Evolutionary conservation across 2,797 vertebrate species (phyloP).

Genomic region (Poecilia wingei): DNA sequence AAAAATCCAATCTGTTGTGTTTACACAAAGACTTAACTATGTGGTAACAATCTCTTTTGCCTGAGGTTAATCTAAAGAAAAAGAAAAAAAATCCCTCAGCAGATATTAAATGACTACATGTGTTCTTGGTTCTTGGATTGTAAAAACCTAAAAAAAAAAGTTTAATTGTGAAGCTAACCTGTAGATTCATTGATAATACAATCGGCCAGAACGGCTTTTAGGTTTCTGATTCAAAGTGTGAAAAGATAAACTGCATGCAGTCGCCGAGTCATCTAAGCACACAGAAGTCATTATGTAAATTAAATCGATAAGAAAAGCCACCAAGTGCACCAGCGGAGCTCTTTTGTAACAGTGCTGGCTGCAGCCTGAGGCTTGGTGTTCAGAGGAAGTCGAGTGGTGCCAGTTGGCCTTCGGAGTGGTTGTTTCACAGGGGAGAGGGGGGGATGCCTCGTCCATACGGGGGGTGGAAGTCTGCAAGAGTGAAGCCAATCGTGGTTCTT

Average conservation of each 20-base stretch:
- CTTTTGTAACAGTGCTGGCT: conserved; percentile 50
- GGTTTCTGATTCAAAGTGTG: neutral
- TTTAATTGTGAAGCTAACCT: neutral
- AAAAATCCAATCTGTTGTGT: neutral
- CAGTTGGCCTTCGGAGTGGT: conserved; percentile 69
- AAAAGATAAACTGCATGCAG: neutral
- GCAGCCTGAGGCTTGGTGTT: conserved; percentile 29
- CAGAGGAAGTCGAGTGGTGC: conserved; percentile 65
- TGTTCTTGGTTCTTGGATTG: neutral
- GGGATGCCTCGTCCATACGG: conserved; percentile 64
- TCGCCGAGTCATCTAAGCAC: conserved; percentile 31
- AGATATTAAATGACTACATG: neutral
- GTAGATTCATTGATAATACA: neutral
- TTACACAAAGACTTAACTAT: neutral
- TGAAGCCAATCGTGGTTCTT: conserved; percentile 21
- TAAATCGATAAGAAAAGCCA: conserved; percentile 33
- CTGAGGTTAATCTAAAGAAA: neutral
- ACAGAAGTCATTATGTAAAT: conserved; percentile 26
- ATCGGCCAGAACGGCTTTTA: neutral
- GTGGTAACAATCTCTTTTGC: neutral
- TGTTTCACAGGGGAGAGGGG: conserved; percentile 59
- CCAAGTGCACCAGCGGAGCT: conserved; percentile 17
- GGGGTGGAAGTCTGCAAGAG: conserved; percentile 58
- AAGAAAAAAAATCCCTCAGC: neutral
- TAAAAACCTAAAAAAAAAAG: neutral